A percentile compares a stretch with the other conserved stretches of the same genome.
These are phyloP conservation scores for Falco concolor DNA, from an alignment of 2,797 vertebrate genomes.

Conservation along the genomic window DNA sequence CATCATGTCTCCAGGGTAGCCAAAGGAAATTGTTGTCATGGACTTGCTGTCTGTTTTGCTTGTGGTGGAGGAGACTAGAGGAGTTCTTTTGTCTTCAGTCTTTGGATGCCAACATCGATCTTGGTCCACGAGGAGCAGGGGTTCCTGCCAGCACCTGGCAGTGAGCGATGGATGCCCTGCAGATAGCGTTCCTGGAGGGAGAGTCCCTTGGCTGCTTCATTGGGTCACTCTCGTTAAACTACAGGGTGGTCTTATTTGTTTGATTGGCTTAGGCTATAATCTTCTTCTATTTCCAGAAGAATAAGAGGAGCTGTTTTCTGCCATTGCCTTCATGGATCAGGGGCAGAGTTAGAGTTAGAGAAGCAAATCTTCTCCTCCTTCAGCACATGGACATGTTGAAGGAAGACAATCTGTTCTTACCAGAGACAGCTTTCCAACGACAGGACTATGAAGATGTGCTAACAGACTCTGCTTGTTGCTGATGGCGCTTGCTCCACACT, in stretches of 20 bases:
- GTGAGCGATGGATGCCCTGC: not conserved
- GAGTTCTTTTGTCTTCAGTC: not conserved
- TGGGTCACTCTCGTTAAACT: not conserved
- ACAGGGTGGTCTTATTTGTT: not conserved
- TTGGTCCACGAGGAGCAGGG: not conserved
- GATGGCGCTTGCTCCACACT: not conserved
- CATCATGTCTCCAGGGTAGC: not conserved
- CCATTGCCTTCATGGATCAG: not conserved
- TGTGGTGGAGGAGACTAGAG: not conserved
- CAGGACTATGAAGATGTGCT: not conserved
- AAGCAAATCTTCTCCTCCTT: not conserved
- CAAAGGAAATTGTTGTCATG: not conserved
- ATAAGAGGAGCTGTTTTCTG: not conserved
- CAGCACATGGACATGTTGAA: not conserved
- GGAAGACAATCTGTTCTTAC: slow-evolving; percentile 2
- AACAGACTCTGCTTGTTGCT: not conserved
- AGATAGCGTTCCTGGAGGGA: not conserved
- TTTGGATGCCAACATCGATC: not conserved
- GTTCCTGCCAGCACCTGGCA: not conserved
- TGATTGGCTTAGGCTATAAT: not conserved
- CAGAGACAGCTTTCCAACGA: not conserved
- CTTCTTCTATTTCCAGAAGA: not conserved
- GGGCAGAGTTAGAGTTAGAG: not conserved
- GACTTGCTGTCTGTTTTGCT: not conserved
- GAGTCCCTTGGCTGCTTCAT: not conserved